Percentiles rank a stretch among this genome's conserved stretches.
Evolutionary conservation across 2,113 vertebrate genomes (phyloP).

Genomic region (Mixornis gularis): DNA sequence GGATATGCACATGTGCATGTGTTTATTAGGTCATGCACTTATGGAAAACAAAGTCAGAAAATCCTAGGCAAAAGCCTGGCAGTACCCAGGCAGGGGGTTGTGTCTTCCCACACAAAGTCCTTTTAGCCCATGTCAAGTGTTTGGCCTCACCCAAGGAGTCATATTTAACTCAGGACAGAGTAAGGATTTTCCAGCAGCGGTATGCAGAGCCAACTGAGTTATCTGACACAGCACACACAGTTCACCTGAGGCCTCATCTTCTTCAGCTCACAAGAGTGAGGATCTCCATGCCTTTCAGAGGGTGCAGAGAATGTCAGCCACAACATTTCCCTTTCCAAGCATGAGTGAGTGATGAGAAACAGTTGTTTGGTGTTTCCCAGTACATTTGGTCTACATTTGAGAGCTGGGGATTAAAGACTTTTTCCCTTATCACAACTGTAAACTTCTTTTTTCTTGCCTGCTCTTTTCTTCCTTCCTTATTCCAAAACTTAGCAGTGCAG

Average conservation of each 20-base stretch:
- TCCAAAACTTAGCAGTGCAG: neutral
- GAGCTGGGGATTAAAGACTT: neutral
- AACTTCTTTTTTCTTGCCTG: neutral
- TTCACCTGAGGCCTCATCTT: accelerated
- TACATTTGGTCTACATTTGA: neutral
- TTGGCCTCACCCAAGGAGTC: neutral
- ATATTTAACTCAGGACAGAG: neutral
- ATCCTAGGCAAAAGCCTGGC: neutral
- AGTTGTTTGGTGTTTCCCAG: neutral
- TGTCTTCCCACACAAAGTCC: neutral
- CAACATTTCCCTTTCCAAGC: neutral
- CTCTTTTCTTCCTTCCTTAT: neutral
- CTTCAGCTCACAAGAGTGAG: neutral
- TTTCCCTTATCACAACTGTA: neutral
- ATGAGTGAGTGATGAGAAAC: neutral
- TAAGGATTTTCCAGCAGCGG: neutral
- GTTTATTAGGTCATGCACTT: neutral
- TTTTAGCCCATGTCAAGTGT: neutral
- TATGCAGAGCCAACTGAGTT: neutral
- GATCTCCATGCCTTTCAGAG: neutral
- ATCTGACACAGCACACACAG: neutral
- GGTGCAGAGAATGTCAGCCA: accelerated
- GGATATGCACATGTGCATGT: neutral
- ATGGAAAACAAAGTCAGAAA: neutral
- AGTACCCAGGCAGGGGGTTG: neutral